Base-by-base conservation (phyloP, 2,888 invertebrate species). In the Rosalia funebris region DNA sequence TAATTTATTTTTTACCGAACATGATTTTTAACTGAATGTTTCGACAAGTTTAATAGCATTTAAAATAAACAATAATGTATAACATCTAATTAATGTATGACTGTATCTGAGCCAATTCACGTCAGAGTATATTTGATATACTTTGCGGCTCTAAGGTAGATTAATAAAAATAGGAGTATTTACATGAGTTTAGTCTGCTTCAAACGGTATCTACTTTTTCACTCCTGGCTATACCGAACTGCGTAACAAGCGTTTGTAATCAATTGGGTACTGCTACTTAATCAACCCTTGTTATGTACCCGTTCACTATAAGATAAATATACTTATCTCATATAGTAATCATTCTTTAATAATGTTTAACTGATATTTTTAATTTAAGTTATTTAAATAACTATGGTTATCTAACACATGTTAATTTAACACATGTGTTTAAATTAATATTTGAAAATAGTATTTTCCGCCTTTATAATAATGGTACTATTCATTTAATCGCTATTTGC, bases 1-100 rank as follows among this genome's bases (percentile, higher is more conserved):
- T 34, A 34, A 34, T 44, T 25, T 44, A 44, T 25, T 44, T 44
- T 19, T 20, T 44, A n/a, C 34, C 10, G 11, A n/a, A 34, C 34
- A 34, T 10, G 11, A 34, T 34, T 34, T 34, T 7, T 34, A n/a
- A n/a, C 34, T 34, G 44, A 44, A 44, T 19, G 14, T 20, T 44
- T 25, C 14, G 11, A 25, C 12, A 4, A 11, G 20, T 16, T 41
- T 41, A 41, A 16, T 41, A 41, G 15, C 9, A 39, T 39, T 39
- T 39, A 12, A 10, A 4, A 16, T 7, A 16, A 41, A 16, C 14
- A 41, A 41, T 16, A 16, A 9, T 41, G 9, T 1, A 41, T 25
- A 25, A 25, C 25, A 25, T 25, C 25, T 25, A 25, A 25, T 25
- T 25, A 25, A 25, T 25, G 25, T 25, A 25, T 25, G 25, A 25